Evolutionary conservation across 92 coral and sea anemone species (phyloP), one percentile per base, ranked within the genome.

Genomic region (Scolanthus callimorphus): DNA sequence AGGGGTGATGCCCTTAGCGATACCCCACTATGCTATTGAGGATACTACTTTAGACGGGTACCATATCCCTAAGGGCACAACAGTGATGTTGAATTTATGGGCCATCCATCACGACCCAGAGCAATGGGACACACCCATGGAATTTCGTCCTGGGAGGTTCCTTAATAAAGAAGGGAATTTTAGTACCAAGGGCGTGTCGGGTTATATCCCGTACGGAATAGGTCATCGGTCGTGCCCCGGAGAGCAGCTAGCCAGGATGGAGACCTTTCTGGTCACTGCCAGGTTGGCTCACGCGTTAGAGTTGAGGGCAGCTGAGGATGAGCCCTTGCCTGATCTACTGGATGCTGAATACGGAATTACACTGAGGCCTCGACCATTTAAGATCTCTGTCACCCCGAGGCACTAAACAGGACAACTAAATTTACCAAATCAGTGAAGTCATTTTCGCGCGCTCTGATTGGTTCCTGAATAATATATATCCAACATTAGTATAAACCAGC

Each of bases 221-320:
- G 91, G 91, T 17, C 79, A 72, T 46, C 80, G 91, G 4, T 81
- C 80, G 12, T 85, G 91, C 41, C 86, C 82, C 21, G 91, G 91
- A 8, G 91, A 85, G 59, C 50, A 73, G 2, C 64, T 85, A 29
- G 80, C 91, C 0, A 73, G 73, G 29, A 71, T 83, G 28, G 77
- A 79, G 30, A 53, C 68, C 37, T 85, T 73, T 48, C 59, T 85
- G 51, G 57, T 74, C 69, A 81, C 77, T 27, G 69, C 83, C 61
- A 71, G 58, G 12, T 69, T 85, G 13, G 54, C 55, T 17, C 86
- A 79, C 52, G 67, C 64, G 50, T 79, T 79, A 55, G 56, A 55
- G 39, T 60, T 85, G 25, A 70, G 60, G 15, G 39, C 67, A 0
- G 73, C 68, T 4, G 63, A 64, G 12, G 69, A 55, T 15, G 62